phyloP scores from a whole-genome alignment of 1,140 invertebrate species.

The Augochlora pura region DNA sequence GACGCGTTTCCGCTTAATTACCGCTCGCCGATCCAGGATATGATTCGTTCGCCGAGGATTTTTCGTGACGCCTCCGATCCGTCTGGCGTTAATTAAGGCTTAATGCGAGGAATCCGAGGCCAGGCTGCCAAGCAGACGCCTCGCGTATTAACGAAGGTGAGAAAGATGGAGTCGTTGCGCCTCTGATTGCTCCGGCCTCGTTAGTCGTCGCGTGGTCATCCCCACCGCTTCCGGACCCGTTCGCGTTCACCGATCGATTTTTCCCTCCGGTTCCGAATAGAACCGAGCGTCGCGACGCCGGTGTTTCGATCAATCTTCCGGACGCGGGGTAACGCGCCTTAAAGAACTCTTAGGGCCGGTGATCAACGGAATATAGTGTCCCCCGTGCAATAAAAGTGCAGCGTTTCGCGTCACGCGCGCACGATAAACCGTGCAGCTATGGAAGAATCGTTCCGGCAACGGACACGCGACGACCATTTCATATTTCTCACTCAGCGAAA shows the following conservation, averaged over 20 bases:
- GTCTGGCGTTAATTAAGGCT: not conserved
- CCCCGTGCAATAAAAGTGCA: constrained; percentile 10
- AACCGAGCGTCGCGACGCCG: no score
- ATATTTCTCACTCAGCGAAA: constrained; percentile 28
- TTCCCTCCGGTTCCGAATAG: no score
- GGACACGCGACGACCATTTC: constrained; percentile 14
- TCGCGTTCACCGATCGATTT: no score
- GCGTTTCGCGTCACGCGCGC: constrained; percentile 16
- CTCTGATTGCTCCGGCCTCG: not conserved
- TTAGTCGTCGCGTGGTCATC: not conserved
- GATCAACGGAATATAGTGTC: constrained; percentile 14
- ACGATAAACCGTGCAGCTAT: constrained; percentile 25
- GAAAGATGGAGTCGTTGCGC: not conserved
- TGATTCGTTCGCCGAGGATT: not conserved
- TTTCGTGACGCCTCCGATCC: not conserved
- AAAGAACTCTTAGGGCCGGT: not conserved
- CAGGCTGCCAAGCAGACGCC: not conserved
- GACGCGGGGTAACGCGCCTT: not conserved
- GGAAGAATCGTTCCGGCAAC: constrained; percentile 11
- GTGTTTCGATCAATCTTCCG: no score
- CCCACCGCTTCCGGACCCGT: not conserved
- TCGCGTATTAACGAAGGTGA: not conserved
- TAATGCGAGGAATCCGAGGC: not conserved
- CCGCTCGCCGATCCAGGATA: constrained; percentile 5
- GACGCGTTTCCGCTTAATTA: constrained; percentile 10